Evolutionary conservation across 2,113 vertebrate species (phyloP).

Genomic region (Plectropomus leopardus): DNA sequence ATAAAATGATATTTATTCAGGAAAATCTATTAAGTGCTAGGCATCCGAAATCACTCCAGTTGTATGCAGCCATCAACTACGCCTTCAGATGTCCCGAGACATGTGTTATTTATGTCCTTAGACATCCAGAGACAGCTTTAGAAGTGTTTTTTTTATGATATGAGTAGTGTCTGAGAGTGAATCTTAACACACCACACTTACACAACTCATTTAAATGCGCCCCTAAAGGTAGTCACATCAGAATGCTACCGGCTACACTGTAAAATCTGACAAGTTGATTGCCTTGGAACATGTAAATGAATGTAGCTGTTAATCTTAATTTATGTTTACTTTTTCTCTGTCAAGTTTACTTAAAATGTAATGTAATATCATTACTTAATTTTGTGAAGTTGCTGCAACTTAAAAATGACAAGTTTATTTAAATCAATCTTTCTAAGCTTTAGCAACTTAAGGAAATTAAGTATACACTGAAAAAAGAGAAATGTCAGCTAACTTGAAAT

Average conservation of each 20-base stretch:
- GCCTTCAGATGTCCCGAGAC: conserved; percentile 12
- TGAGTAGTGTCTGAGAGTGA: background rate
- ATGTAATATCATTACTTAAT: too few relatives aligned
- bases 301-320: too few relatives aligned
- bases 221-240: background rate
- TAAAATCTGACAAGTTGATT: too few relatives aligned
- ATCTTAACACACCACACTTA: background rate
- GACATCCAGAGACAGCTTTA: background rate
- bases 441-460: too few relatives aligned
- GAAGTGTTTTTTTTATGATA: background rate
- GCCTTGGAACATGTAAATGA: too few relatives aligned
- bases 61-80: conserved; percentile 7
- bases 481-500: too few relatives aligned
- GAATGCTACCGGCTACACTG: background rate
- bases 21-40: conserved; percentile 16
- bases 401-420: too few relatives aligned
- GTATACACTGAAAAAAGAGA: too few relatives aligned
- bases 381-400: too few relatives aligned
- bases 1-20: conserved; percentile 27
- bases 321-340: too few relatives aligned
- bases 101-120: conserved; percentile 1
- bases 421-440: too few relatives aligned
- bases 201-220: background rate
- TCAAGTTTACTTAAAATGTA: too few relatives aligned
- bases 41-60: conserved; percentile 9